phyloP scores from a whole-genome alignment of 2,888 invertebrate genomes.

The Argyresthia goedartella region DNA sequence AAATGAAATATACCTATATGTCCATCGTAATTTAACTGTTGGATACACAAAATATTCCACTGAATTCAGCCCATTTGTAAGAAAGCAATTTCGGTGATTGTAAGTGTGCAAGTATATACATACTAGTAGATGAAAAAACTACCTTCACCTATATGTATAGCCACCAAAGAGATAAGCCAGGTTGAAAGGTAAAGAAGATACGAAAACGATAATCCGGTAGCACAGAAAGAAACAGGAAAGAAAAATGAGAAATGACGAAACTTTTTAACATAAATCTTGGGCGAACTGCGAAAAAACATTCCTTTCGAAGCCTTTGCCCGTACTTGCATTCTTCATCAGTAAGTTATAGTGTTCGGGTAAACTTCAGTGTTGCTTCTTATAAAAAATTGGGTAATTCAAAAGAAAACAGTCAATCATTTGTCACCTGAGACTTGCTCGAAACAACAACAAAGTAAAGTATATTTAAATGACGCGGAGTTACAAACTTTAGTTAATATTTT shows the following conservation, averaged over 20 bases:
- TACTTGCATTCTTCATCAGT: neutral
- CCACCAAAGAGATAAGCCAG: too few species aligned
- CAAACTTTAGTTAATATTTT: too few species aligned
- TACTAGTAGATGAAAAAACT: too few species aligned
- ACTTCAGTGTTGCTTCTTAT: neutral
- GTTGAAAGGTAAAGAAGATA: slow-evolving; percentile 23
- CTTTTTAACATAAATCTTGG: slow-evolving; percentile 64
- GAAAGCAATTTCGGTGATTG: too few species aligned
- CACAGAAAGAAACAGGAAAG: slow-evolving; percentile 34
- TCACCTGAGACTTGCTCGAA: too few species aligned
- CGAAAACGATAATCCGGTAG: slow-evolving; percentile 59
- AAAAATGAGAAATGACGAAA: slow-evolving; percentile 59
- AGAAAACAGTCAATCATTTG: neutral
- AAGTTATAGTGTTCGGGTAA: neutral
- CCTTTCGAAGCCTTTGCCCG: slow-evolving; percentile 35
- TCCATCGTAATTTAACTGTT: too few species aligned
- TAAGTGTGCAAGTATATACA: too few species aligned
- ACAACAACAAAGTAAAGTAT: too few species aligned
- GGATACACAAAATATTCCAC: too few species aligned
- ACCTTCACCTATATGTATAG: slow-evolving; percentile 5
- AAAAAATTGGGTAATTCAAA: neutral
- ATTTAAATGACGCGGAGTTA: too few species aligned
- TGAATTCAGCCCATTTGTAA: too few species aligned
- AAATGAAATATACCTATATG: too few species aligned
- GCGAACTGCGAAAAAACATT: slow-evolving; percentile 52